Base-by-base conservation (phyloP, 2,888 invertebrate genomes). In the Caenorhabditis angaria region DNA sequence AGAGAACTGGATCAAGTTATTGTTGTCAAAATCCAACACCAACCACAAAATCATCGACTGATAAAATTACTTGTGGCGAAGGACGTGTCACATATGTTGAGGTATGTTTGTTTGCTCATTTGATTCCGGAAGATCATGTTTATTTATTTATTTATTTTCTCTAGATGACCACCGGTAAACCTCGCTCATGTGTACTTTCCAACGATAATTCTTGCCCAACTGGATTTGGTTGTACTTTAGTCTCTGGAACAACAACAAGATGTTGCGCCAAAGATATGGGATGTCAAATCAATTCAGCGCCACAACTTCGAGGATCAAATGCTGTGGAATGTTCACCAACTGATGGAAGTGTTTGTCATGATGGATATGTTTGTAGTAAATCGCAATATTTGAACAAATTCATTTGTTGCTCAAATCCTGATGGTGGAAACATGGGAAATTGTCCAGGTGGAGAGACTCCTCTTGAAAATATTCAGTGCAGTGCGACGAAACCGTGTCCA, bases 181-280 rank as follows among this genome's bases (percentile, higher is more conserved):
- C 86, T 20, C 74, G 81, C 56, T 77, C 82, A 1, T 86, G 86
- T 69, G 81, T 82, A 20, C 69, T 86, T 24, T 65, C 77, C 25
- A 67, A 81, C 20, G 75, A 79, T 25, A 73, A 75, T 27, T 76
- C 82, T 10, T 86, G 86, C 63, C 86, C 86, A 8, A 68, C 77
- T 35, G 86, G 86, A 28, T 86, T 86, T 60, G 84, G 82, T 35
- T 86, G 86, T 70, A 86, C 83, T 65, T 65, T 87, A 18, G 82
- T 86, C 12, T 80, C 81, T 12, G 85, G 84, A 47, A 77, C 78
- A 20, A 80, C 82, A 20, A 86, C 86, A 0, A 59, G 80, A 73
- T 86, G 86, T 63, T 86, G 86, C 66, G 86, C 86, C 50, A 78
- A 80, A 56, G 83, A 85, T 70, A 79, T 83, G 65, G 86, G 86